Percentiles rank a stretch among this genome's conserved stretches.
phyloP scores from a whole-genome alignment of 2,797 vertebrate genomes.

The Esox masquinongy region DNA sequence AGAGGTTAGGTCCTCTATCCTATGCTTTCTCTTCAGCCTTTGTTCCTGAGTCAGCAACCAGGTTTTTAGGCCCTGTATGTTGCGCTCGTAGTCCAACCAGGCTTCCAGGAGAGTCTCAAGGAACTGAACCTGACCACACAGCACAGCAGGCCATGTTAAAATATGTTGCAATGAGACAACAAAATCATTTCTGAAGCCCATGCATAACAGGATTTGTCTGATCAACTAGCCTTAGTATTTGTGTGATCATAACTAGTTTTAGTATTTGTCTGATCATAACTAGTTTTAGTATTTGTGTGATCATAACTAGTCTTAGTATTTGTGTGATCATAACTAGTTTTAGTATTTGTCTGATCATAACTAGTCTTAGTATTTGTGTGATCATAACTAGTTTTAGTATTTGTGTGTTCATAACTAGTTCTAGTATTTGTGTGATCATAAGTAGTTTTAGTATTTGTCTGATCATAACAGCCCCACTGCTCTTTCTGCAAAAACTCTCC shows the following conservation, averaged over 20 bases:
- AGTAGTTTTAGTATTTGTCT: no score
- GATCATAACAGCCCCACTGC: not conserved
- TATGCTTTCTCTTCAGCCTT: constrained; percentile 82
- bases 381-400: no score
- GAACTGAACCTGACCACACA: constrained; percentile 81
- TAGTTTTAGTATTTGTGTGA: no score
- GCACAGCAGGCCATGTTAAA: not conserved
- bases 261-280: no score
- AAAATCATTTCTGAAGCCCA: not conserved
- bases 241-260: no score
- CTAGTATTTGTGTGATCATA: no score
- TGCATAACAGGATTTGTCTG: not conserved
- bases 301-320: no score
- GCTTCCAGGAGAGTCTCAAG: constrained; percentile 87
- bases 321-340: no score
- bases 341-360: no score
- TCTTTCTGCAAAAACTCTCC: no score
- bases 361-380: no score
- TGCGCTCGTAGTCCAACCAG: constrained; percentile 92
- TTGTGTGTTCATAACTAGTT: no score
- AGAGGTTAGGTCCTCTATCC: constrained; percentile 87
- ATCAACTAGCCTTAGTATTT: not conserved
- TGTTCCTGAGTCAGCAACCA: constrained; percentile 91
- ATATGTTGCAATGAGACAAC: not conserved
- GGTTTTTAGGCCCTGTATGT: constrained; percentile 80